A percentile compares a stretch with the other conserved stretches of the same genome.
phyloP scores from a whole-genome alignment of 37 sponge, comb jelly and placozoan species.

The Halisarca cf. caerulea region DNA sequence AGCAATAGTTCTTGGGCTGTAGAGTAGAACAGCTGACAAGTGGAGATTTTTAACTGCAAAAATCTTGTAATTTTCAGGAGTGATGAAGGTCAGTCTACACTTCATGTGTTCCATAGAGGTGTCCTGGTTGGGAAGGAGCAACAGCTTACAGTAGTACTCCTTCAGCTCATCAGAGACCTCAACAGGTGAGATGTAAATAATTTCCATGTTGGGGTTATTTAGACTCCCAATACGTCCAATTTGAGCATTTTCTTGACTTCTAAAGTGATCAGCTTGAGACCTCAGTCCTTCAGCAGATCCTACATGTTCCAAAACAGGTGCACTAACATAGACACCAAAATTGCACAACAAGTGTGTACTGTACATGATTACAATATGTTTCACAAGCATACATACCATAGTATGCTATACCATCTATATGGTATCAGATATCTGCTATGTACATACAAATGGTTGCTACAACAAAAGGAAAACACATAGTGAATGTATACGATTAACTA shows the following conservation, averaged over 20 bases:
- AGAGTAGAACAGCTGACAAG: slow-evolving; percentile 78
- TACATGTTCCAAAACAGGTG: not conserved
- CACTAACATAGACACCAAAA: not conserved
- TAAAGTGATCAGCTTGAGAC: slow-evolving; percentile 44
- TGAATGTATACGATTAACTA: no score
- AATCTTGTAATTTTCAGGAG: slow-evolving; percentile 62
- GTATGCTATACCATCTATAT: no score
- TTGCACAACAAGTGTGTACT: not conserved
- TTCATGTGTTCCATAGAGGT: not conserved
- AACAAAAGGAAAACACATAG: no score
- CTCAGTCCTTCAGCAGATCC: slow-evolving; percentile 69
- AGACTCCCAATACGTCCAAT: slow-evolving; percentile 82
- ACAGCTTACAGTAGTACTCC: slow-evolving; percentile 74
- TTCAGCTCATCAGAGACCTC: slow-evolving; percentile 61
- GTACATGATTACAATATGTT: no score
- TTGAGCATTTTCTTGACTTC: slow-evolving; percentile 64
- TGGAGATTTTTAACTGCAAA: slow-evolving; percentile 71
- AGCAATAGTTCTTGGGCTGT: slow-evolving; percentile 67
- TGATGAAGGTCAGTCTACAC: slow-evolving; percentile 71
- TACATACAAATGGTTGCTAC: no score
- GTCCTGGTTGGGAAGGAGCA: slow-evolving; percentile 51
- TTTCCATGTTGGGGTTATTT: slow-evolving; percentile 74
- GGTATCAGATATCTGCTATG: no score
- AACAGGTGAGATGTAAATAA: slow-evolving; percentile 88
- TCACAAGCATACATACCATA: no score